These are phyloP conservation scores for Drosophila nr. perissopoda DNA, from an alignment of 2,888 invertebrate species.

Conservation along the genomic window DNA sequence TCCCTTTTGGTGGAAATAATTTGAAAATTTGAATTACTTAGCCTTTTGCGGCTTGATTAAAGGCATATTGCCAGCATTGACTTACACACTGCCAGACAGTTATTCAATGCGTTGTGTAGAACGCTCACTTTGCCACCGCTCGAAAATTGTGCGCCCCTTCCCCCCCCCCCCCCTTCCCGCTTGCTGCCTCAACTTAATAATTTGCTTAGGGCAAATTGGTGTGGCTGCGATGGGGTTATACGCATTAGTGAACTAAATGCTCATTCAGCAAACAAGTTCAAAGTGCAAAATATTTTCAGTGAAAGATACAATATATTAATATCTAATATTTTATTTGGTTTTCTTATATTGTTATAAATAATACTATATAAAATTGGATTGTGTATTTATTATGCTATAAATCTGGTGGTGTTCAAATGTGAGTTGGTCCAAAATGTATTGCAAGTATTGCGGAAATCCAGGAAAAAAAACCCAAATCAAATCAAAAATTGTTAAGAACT, in stretches of 20 bases:
- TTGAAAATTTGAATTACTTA: constrained; percentile 75
- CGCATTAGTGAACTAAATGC: constrained; percentile 2
- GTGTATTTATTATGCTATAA: neutral
- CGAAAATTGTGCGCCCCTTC: neutral
- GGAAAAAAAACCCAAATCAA: neutral
- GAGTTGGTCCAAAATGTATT: neutral
- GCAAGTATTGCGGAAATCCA: neutral
- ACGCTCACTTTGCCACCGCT: neutral
- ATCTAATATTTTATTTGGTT: neutral
- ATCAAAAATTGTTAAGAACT: neutral
- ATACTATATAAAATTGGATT: neutral
- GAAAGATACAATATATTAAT: neutral
- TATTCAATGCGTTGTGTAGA: constrained; percentile 4
- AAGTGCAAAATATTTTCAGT: neutral
- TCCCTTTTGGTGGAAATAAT: constrained; percentile 73
- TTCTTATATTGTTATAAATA: neutral
- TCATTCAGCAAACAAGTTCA: neutral
- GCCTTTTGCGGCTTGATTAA: constrained; percentile 69
- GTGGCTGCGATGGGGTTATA: constrained; percentile 2
- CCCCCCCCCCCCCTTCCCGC: too few species aligned
- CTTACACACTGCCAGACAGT: constrained; percentile 1
- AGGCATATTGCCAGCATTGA: constrained; percentile 55
- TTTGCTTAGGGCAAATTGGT: neutral
- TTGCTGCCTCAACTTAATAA: neutral
- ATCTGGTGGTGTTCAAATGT: neutral